A percentile compares a stretch with the other conserved stretches of the same genome.
Conservation (phyloP, 2,113 vertebrate genomes). For the Mustela nigripes region DNA sequence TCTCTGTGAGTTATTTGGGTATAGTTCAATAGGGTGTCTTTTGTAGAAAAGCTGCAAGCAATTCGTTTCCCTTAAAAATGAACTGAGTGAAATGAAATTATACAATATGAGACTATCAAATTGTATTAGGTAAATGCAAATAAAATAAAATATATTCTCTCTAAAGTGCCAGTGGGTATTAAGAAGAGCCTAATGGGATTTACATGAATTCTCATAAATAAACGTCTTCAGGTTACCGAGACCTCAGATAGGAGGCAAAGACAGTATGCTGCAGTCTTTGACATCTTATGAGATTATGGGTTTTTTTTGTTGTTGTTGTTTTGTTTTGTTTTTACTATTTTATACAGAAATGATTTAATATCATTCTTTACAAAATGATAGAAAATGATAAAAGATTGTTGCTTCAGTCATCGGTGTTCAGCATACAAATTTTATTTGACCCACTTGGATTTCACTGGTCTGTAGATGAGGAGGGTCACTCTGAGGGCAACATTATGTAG, state of each 20-base stretch:
- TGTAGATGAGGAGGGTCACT: background rate
- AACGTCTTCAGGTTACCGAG: slow-evolving; percentile 26
- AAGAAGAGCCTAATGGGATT: slow-evolving; percentile 66
- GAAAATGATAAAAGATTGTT: slow-evolving; percentile 7
- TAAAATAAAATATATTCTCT: slow-evolving; percentile 61
- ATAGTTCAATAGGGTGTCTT: slow-evolving; percentile 54
- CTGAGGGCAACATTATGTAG: background rate
- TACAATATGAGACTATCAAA: slow-evolving; percentile 75
- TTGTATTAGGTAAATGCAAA: slow-evolving; percentile 64
- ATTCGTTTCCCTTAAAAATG: slow-evolving; percentile 67
- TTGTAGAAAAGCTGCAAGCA: slow-evolving; percentile 67
- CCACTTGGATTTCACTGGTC: background rate
- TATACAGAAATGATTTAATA: background rate
- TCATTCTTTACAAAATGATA: background rate
- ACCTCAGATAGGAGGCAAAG: background rate
- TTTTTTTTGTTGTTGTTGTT: background rate
- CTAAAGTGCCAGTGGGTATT: slow-evolving; percentile 53
- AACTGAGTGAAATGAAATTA: slow-evolving; percentile 76
- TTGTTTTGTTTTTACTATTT: background rate
- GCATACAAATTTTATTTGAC: background rate
- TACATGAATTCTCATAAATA: slow-evolving; percentile 68
- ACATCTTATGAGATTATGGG: background rate
- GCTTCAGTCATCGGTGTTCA: background rate
- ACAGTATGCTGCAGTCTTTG: background rate
- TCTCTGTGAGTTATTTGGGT: slow-evolving; percentile 57